These are phyloP conservation scores for Sturmia bella DNA, from an alignment of 2,888 invertebrate genomes.

Conservation along the genomic window DNA sequence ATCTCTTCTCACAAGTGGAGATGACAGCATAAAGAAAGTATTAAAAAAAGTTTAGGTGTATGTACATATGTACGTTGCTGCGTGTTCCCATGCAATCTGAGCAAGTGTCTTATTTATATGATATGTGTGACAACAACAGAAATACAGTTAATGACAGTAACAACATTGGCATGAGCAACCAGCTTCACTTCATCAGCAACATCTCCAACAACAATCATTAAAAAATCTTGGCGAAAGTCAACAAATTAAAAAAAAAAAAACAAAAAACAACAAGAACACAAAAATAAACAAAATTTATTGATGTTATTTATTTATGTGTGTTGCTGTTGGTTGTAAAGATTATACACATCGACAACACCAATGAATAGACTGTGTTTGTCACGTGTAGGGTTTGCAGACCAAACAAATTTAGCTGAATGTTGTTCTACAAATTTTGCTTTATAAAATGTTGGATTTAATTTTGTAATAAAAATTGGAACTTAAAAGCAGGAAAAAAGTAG, in stretches of 20 bases:
- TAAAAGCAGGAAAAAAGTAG: too few species aligned
- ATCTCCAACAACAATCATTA: conserved; percentile 10
- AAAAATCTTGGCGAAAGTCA: conserved; percentile 65
- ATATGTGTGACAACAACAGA: conserved; percentile 28
- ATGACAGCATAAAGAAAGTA: conserved; percentile 58
- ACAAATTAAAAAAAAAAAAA: conserved; percentile 46
- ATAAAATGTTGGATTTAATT: too few species aligned
- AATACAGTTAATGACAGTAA: conserved; percentile 37
- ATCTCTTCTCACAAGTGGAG: too few species aligned
- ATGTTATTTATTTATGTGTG: conserved; percentile 27
- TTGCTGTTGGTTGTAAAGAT: conserved; percentile 37
- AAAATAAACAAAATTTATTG: conserved; percentile 41
- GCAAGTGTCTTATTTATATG: conserved; percentile 6
- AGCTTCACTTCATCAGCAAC: conserved; percentile 36
- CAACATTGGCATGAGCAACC: conserved; percentile 18
- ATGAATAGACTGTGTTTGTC: conserved; percentile 26
- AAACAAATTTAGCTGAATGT: background rate
- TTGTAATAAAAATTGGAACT: too few species aligned
- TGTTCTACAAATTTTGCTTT: background rate
- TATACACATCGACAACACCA: conserved; percentile 26
- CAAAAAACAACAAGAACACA: conserved; percentile 29
- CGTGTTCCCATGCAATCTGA: conserved; percentile 52
- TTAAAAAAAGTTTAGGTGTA: conserved; percentile 12
- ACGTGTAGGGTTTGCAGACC: conserved; percentile 28
- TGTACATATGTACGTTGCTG: conserved; percentile 19